A percentile compares a stretch with the other conserved stretches of the same genome.
phyloP scores from a whole-genome alignment of 1,140 invertebrate genomes.

The Ceratina calcarata region DNA sequence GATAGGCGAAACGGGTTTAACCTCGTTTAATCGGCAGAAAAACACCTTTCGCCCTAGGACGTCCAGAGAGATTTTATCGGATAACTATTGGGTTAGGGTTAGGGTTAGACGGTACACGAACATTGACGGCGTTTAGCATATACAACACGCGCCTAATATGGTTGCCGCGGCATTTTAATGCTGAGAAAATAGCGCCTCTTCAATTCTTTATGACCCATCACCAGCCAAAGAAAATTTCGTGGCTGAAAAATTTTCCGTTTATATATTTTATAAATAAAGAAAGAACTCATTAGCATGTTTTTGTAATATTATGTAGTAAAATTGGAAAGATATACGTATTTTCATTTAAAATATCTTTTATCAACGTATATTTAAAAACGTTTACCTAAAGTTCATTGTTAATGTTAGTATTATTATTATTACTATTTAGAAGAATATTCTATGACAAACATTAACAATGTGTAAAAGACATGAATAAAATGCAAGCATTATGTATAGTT shows the following conservation, averaged over 20 bases:
- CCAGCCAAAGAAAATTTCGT: no score
- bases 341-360: no score
- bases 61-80: constrained; percentile 61
- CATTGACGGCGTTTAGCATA: constrained; percentile 44
- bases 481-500: neutral
- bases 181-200: neutral
- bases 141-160: neutral
- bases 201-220: constrained; percentile 18
- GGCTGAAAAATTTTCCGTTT: neutral
- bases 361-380: no score
- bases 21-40: constrained; percentile 41
- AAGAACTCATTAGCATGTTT: no score
- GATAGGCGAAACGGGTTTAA: constrained; percentile 43
- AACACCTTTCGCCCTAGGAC: constrained; percentile 50
- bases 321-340: neutral
- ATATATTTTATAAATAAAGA: neutral
- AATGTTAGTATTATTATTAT: no score
- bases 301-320: neutral
- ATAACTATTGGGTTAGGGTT: constrained; percentile 56
- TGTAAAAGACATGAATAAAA: neutral
- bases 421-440: no score
- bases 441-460: no score
- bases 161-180: neutral
- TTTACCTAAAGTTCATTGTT: no score
- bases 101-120: constrained; percentile 33